Conservation (phyloP, 2,797 vertebrate species). For the Amblyopsis hoosieri region DNA sequence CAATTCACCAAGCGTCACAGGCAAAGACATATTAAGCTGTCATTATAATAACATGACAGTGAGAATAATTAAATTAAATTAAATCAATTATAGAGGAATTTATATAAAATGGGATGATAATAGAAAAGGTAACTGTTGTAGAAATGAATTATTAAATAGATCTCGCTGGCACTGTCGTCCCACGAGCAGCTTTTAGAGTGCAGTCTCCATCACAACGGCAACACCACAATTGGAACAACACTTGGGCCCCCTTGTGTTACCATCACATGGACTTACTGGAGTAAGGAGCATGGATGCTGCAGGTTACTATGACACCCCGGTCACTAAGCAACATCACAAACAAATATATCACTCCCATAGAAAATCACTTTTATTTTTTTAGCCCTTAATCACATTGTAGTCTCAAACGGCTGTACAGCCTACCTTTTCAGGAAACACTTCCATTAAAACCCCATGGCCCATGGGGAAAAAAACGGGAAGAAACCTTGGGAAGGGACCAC, state of each 20-base stretch:
- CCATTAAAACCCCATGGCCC: too few relatives aligned
- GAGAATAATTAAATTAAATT: neutral
- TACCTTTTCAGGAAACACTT: too few relatives aligned
- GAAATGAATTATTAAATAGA: too few relatives aligned
- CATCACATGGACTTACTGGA: constrained; percentile 18
- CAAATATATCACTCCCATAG: constrained; percentile 37
- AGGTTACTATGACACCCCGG: constrained; percentile 61
- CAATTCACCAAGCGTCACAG: constrained; percentile 3
- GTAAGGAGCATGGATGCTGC: constrained; percentile 34
- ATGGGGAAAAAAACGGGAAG: too few relatives aligned
- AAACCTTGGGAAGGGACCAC: too few relatives aligned
- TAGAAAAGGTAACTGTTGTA: too few relatives aligned
- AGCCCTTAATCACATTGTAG: too few relatives aligned
- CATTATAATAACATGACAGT: neutral
- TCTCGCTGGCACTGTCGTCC: constrained; percentile 11
- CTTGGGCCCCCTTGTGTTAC: constrained; percentile 30
- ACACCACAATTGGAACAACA: constrained; percentile 34
- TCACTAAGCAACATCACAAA: constrained; percentile 61
- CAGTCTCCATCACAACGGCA: constrained; percentile 21
- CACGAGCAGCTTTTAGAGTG: constrained; percentile 18
- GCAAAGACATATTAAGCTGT: too few relatives aligned
- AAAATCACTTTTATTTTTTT: constrained; percentile 22
- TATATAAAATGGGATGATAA: too few relatives aligned
- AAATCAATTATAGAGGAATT: too few relatives aligned
- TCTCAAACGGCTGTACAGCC: too few relatives aligned